Evolutionary conservation across 2,113 vertebrate genomes (phyloP), one percentile per base, ranked within the genome.

Genomic region (Rhizomys pruinosus): DNA sequence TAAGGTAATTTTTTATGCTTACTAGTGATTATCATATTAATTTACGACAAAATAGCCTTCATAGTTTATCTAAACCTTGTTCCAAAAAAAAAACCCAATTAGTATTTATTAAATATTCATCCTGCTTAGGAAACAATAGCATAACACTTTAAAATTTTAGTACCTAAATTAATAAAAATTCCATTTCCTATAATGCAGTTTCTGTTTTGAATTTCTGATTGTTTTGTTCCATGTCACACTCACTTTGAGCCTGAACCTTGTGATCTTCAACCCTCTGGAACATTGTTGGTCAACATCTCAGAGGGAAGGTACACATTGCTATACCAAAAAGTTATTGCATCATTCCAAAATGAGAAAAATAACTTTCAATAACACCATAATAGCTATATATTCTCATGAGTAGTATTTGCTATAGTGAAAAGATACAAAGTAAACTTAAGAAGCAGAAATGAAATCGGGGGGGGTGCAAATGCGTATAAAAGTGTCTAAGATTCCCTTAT

Each of bases 21-120:
- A 2, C 27, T 47, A 89, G 29, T 63, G 39, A 91, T 87, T 91
- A 71, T 90, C 81, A 15, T 55, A 84, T 85, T 95, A 80, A 87
- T 91, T 27, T 42, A 10, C 84, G 22, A 37, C 69, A 92, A 63
- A 96, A 91, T 84, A 86, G 12, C 71, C 61, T 95, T 96, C 71
- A 94, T 84, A 80, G 44, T 91, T 17, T n/a, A n/a, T 57, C 10
- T 59, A 72, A 95, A 1, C 39, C 73, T 91, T 76, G 89, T 94
- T 87, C 68, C 25, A 78, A 76, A 73, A 78, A 34, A 94, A 44
- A 91, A 79, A 69, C 55, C 1, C 77, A 17, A 2, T 82, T 74
- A 87, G 34, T 63, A 55, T 90, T 85, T 94, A 0, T 80, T 84
- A 25, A 92, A 73, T 16, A 80, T 68, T n/a, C 4, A n/a, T 64